Base-by-base conservation (phyloP, 2,113 vertebrate species). In the Cyprinodon tularosa region DNA sequence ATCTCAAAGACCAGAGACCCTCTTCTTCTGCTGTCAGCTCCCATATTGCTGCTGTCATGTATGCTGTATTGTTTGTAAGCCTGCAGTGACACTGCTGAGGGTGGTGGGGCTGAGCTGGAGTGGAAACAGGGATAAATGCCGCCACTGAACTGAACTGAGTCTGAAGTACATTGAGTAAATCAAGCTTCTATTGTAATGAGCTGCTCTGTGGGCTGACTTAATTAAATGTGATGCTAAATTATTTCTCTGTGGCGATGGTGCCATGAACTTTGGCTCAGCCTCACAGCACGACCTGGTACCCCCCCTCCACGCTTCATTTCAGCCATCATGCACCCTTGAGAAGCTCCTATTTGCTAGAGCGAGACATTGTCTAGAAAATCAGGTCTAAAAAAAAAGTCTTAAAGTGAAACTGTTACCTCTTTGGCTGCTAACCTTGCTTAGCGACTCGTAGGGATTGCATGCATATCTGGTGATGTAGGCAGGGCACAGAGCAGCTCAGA, bases 141-240 rank as follows among this genome's bases (percentile, higher is more conserved):
- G 76, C 66, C 45, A 66, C 73, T 82, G 74, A 82, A 78, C 81
- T 79, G 71, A 71, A 80, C 74, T 20, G 71, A 82, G 80, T 80
- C 78, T 5, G 20, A 77, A 85, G 84, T 83, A 45, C 83, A 66
- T 66, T 62, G 83, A 88, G 81, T 80, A 90, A 90, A 88, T 92
- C 84, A 90, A 61, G 70, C 84, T 74, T 78, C 81, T 62, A 70
- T 86, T 86, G 84, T 90, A 90, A 92, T 77, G 76, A 87, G 82
- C 84, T 62, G 83, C 87, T 82, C 82, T 77, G 78, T 53, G 64
- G 78, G 63, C 82, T 83, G 78, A 88, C 89, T 88, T 91, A 89
- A 93, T 94, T 92, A 91, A 92, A 93, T 90, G 84, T 83, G 91
- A 92, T 91, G 84, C 88, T 88, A 87, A 91, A 90, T 91, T 84